Evolutionary conservation across 53 echinoderm and acorn worm genomes (phyloP), one percentile per base, ranked within the genome.

Genomic region (Temnopleurus reevesii): DNA sequence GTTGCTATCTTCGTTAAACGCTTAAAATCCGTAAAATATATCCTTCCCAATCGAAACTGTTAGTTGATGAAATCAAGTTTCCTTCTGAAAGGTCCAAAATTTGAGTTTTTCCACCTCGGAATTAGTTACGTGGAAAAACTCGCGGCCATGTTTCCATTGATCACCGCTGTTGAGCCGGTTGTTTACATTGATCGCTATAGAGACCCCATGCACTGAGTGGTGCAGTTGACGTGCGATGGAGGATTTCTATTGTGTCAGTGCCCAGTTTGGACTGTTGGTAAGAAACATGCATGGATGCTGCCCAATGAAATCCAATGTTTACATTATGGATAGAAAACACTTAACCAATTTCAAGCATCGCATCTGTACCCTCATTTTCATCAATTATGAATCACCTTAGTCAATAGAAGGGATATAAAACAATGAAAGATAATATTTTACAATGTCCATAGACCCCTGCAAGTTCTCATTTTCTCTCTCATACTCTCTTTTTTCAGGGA

Each of bases 111-210:
- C 71, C 71, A 71, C 71, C 23, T 71, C 41, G 5, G 35, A 41
- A 41, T n/a, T 0, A 66, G 23, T 23, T 56, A 56, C 57, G 55
- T 3, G 41, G 71, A 36, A 41, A 41, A 71, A 71, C 79, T 79
- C 44, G 15, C 88, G 55, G 71, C 88, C 88, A 87, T 87, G 26
- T 66, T 87, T 24, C 49, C 61, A 86, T 56, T 36, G 35, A 87
- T 35, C n/a, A 10, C 25, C 21, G 64, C 36, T 26, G 53, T n/a
- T 2, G 33, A 26, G 15, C 19, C 17, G 31, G 66, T 89, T 89
- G 89, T 89, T 87, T 87, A 87, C 71, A 87, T 27, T 66, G 65
- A 87, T 87, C 88, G 71, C 88, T 87, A 87, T 87, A 87, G 88
- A 87, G 88, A 87, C 86, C 59, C n/a, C 86, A 24, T 87, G 88